Base-by-base conservation (phyloP, 23 tunicate genomes). In the Botrylloides violaceus region DNA sequence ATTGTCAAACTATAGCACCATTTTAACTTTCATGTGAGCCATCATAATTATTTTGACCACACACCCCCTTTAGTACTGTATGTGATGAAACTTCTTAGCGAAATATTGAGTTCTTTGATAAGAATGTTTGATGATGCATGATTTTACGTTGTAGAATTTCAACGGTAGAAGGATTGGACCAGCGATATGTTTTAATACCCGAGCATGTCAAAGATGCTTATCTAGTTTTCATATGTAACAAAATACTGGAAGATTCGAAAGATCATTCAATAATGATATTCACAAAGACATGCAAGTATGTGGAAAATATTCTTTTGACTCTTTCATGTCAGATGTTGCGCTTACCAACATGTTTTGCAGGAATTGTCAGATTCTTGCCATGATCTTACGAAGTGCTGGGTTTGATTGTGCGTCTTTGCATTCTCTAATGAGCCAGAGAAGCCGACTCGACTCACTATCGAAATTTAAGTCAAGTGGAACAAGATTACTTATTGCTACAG, bases 211-310 rank as follows among this genome's bases (percentile, higher is more conserved):
- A 70, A 53, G 99, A 95, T 65, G 86, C 85, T 12, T 95, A 95
- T 34, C 83, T 95, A 1, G 96, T 95, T 2, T 84, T 79, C 49
- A 76, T 95, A 25, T 90, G 95, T 64, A 79, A 87, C 34, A 84
- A 82, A n/a, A 59, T 87, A 30, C 71, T 95, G 30, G 96, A 95
- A 63, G 79, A 87, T 66, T 33, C 88, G 39, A 81, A 81, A 12
- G 71, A 63, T 21, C 78, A 71, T 71, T 80, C 88, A 2, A 90
- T 87, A n/a, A 87, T 95, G 92, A 83, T 95, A 29, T 95, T 95
- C 73, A 87, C 92, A 1, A 95, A 87, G 68, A 95, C 99, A 19
- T 87, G 99, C 96, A 95, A 80, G 95, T 87, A 76, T 32, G 96
- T 48, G 43, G 12, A 50, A 23, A 71, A 32, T 29, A 9, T n/a